These are phyloP conservation scores for Tachyglossus aculeatus DNA, from an alignment of 2,797 vertebrate genomes.

Conservation along the genomic window DNA sequence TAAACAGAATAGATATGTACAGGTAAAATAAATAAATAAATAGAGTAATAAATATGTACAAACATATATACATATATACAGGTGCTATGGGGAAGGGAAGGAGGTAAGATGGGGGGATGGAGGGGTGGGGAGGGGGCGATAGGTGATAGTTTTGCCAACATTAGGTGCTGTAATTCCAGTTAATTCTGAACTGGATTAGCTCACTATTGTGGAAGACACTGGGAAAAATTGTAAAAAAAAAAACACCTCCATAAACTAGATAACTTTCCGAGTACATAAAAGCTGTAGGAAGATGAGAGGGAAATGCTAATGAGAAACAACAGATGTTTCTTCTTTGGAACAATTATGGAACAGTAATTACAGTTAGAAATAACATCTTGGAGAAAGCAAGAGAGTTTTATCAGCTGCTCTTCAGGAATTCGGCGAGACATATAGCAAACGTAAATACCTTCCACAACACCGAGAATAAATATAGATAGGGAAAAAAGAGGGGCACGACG, in stretches of 20 bases:
- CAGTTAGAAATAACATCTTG: conserved; percentile 59
- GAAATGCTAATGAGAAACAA: conserved; percentile 60
- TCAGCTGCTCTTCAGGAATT: conserved; percentile 49
- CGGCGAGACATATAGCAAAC: conserved; percentile 34
- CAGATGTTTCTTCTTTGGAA: conserved; percentile 64
- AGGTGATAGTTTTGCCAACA: too few species aligned
- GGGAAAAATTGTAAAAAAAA: conserved; percentile 18
- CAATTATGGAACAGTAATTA: conserved; percentile 56
- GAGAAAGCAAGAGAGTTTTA: conserved; percentile 52
- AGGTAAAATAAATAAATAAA: too few species aligned
- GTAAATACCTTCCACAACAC: conserved; percentile 19
- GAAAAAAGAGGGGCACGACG: not conserved
- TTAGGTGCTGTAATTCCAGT: too few species aligned
- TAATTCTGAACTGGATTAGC: conserved; percentile 38
- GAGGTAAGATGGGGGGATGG: too few species aligned
- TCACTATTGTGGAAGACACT: conserved; percentile 47
- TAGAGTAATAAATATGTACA: too few species aligned
- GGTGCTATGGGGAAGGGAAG: too few species aligned
- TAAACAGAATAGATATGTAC: too few species aligned
- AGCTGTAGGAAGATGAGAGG: conserved; percentile 48
- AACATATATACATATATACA: too few species aligned
- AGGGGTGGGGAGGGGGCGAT: too few species aligned
- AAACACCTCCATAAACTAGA: conserved; percentile 42
- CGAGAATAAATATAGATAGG: not conserved
- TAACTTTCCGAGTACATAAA: conserved; percentile 55